phyloP scores from a whole-genome alignment of 2,888 invertebrate species.

The Lasioglossum pauxillum region DNA sequence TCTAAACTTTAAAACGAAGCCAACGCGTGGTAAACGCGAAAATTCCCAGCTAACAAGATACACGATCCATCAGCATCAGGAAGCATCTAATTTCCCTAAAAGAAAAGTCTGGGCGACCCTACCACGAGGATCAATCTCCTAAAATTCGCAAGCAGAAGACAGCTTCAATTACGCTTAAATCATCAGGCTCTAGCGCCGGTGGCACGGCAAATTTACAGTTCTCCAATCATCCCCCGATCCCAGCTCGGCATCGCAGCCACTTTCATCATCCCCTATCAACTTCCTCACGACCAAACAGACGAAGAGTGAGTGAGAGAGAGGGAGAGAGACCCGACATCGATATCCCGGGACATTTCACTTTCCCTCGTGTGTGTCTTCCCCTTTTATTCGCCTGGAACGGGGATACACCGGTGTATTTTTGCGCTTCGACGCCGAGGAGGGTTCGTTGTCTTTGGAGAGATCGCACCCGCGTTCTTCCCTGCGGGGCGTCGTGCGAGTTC shows the following conservation, averaged over 20 bases:
- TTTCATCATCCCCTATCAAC: constrained; percentile 26
- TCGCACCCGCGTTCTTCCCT: constrained; percentile 20
- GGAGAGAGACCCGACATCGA: constrained; percentile 36
- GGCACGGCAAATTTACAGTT: constrained; percentile 9
- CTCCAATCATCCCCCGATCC: neutral
- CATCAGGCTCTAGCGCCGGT: neutral
- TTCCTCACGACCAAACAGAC: constrained; percentile 51
- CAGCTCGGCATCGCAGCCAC: neutral
- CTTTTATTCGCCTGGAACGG: constrained; percentile 33
- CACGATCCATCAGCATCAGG: neutral
- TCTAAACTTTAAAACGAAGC: too few species aligned
- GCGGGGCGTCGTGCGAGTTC: constrained; percentile 15
- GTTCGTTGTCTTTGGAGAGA: constrained; percentile 59
- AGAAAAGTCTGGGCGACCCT: constrained; percentile 1
- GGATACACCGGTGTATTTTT: constrained; percentile 20
- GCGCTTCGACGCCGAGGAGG: constrained; percentile 13
- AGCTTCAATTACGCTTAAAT: constrained; percentile 11
- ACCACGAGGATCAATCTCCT: neutral
- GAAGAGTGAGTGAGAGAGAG: neutral
- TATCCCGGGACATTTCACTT: constrained; percentile 39
- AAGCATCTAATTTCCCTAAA: neutral
- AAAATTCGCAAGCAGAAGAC: constrained; percentile 6
- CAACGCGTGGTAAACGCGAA: neutral
- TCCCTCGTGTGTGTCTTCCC: constrained; percentile 15
- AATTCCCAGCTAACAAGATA: neutral